Evolutionary conservation across 53 echinoderm and acorn worm species (phyloP).

Genomic region (Temnopleurus reevesii): DNA sequence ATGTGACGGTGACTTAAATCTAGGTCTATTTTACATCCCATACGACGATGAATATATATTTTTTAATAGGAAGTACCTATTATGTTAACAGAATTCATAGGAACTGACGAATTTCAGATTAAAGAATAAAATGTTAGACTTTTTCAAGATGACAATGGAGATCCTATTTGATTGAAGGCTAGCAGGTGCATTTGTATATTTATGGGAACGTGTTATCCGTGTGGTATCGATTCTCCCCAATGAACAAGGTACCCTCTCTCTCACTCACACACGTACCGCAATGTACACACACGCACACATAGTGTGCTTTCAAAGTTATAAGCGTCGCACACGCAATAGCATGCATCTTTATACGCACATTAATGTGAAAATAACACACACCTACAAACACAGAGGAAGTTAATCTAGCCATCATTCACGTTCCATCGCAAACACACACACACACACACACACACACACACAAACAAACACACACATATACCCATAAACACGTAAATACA

Average conservation of each 20-base stretch:
- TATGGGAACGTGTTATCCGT: background rate
- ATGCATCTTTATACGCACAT: no score
- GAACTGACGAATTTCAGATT: background rate
- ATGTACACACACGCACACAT: no score
- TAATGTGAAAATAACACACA: no score
- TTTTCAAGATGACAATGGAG: background rate
- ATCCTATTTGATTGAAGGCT: background rate
- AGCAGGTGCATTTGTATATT: slow-evolving; percentile 9
- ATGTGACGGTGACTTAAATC: background rate
- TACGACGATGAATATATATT: background rate
- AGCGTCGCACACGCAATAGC: no score
- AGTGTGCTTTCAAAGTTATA: no score
- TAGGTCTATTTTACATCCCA: background rate
- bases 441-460: background rate
- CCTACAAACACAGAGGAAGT: no score
- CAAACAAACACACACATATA: no score
- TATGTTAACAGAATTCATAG: background rate
- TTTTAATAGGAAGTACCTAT: background rate
- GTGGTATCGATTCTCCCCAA: background rate
- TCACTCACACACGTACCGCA: background rate
- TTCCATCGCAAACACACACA: no score
- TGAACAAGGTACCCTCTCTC: background rate
- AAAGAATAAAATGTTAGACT: background rate
- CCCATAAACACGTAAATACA: no score
- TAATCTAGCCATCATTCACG: no score